Conservation (phyloP, 2,888 invertebrate species). For the Chaetoderma sp. region DNA sequence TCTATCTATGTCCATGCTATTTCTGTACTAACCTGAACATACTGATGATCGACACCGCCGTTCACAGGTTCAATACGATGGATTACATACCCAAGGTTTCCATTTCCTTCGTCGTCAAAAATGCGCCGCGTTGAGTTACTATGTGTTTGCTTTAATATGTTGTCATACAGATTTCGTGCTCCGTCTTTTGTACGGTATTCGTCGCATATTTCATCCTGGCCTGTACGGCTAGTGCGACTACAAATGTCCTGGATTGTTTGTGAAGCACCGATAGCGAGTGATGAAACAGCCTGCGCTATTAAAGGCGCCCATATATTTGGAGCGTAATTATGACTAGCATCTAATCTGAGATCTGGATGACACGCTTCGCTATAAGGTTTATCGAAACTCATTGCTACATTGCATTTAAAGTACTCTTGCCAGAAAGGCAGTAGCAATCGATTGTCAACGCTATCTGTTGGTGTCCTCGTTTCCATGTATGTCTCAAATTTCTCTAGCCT, state of each 20-base stretch:
- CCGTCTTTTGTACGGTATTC: background rate
- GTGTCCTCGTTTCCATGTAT: background rate
- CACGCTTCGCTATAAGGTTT: slow-evolving; percentile 13
- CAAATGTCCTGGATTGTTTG: slow-evolving; percentile 14
- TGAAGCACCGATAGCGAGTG: slow-evolving; percentile 15
- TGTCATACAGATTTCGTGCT: slow-evolving; percentile 5
- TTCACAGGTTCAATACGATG: slow-evolving; percentile 10
- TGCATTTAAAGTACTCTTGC: slow-evolving; percentile 12
- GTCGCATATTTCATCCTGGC: slow-evolving; percentile 9
- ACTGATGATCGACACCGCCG: no score
- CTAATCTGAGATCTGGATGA: background rate
- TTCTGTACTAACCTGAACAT: no score
- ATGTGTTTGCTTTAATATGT: background rate
- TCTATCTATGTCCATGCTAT: no score
- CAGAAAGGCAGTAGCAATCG: slow-evolving; percentile 16
- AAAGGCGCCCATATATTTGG: slow-evolving; percentile 20
- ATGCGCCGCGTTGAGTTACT: no score
- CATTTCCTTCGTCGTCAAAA: slow-evolving; percentile 27
- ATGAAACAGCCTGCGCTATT: slow-evolving; percentile 15
- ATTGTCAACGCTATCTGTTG: background rate
- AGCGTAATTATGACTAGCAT: background rate
- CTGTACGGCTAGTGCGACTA: no score
- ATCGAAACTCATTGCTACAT: slow-evolving; percentile 16
- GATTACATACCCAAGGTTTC: slow-evolving; percentile 26
- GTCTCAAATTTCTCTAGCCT: background rate